These are phyloP conservation scores for Zaprionus taronus DNA, from an alignment of 1,140 invertebrate genomes.

Conservation along the genomic window DNA sequence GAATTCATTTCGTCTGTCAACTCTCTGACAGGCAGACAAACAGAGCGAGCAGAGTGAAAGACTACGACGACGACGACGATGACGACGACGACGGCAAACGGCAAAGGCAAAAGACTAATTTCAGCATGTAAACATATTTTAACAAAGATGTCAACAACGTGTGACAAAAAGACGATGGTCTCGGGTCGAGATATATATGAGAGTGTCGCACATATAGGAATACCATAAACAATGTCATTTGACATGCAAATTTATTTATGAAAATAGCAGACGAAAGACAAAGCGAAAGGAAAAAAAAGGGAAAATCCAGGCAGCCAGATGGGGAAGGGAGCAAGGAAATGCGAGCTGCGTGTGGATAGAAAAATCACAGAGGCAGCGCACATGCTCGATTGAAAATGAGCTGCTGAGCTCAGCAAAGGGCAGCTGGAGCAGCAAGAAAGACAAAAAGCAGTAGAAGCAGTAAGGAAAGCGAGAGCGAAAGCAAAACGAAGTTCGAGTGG, in stretches of 20 bases:
- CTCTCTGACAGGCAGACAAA: constrained; percentile 62
- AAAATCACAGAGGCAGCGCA: constrained; percentile 67
- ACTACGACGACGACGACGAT: not conserved
- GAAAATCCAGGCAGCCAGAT: not conserved
- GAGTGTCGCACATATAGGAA: constrained; percentile 69
- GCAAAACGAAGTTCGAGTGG: constrained; percentile 32
- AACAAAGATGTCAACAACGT: constrained; percentile 82
- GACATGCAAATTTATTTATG: constrained; percentile 83
- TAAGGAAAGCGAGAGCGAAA: constrained; percentile 37
- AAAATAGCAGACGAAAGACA: constrained; percentile 74
- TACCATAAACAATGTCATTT: constrained; percentile 83
- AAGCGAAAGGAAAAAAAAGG: constrained; percentile 46
- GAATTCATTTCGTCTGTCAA: constrained; percentile 81
- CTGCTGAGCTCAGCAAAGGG: constrained; percentile 72
- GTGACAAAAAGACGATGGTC: constrained; percentile 55
- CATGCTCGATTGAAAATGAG: constrained; percentile 67
- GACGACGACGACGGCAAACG: not conserved
- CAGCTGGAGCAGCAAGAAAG: constrained; percentile 23
- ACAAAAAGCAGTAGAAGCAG: constrained; percentile 19
- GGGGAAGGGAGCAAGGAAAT: constrained; percentile 6
- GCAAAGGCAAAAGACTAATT: constrained; percentile 65
- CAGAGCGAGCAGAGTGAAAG: constrained; percentile 17
- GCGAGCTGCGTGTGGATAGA: constrained; percentile 29
- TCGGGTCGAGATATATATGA: constrained; percentile 63
- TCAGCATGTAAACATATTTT: constrained; percentile 82